Base-by-base conservation (phyloP, 2,888 invertebrate genomes). In the Volucella bombylans region DNA sequence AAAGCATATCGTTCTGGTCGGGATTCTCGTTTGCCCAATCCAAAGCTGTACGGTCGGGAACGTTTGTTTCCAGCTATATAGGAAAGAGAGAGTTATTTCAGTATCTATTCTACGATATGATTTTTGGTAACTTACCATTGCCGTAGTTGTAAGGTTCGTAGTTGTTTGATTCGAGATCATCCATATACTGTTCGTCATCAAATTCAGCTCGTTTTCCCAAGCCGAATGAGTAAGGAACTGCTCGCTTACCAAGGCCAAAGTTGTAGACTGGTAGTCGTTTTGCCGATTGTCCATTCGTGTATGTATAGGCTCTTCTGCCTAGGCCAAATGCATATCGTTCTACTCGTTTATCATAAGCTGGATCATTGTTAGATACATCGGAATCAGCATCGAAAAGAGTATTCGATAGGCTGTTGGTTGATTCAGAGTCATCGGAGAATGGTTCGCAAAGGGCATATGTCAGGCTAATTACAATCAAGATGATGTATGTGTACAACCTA, bases 301-400 rank as follows among this genome's bases (percentile, higher is more conserved):
- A 91, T 76, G 91, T 91, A 68, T 92, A 92, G 12, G 93, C 92
- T 11, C 95, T 93, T 87, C 95, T 94, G 1, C 95, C 95, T n/a
- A 95, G 92, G 0, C 95, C 95, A 88, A 95, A 95, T 38, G 94
- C 94, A 91, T 95, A 95, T 0, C 94, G 94, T 31, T 94, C 93
- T 39, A 93, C 93, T 73, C 95, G 93, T 90, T 95, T 94, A 50
- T 91, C 90, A 61, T 89, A 89, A 45, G 59, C 62, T 14, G 80
- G 82, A 47, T 87, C 86, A 55, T 87, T 87, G 55, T 87, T 87
- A 47, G 82, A 71, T 4, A 74, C 71, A 78, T 73, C 86, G 10
- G 77, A 74, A 14, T 86, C 87, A 0, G 86, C 57, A 52, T 82
- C 86, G 14, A 79, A 45, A 0, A 86, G 74, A 8, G 65, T 15